Base-by-base conservation (phyloP, 1,140 invertebrate genomes). In the Hesperophylax magnus region DNA sequence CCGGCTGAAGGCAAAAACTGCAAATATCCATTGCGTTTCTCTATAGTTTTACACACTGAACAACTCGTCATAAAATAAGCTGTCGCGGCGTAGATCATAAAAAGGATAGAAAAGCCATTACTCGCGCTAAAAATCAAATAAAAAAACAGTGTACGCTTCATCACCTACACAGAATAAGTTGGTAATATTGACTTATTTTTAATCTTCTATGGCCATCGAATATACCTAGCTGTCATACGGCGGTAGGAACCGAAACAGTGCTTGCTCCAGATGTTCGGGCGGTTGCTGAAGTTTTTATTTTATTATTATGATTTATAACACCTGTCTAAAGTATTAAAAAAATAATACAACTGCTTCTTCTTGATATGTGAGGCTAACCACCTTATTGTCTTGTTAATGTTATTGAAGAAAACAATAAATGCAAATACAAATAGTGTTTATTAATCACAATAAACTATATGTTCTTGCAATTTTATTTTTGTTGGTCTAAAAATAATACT, bases 61-160 rank as follows among this genome's bases (percentile, higher is more conserved):
- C 27, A 61, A 74, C 67, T 74, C 78, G 78, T 47, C 78, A 79
- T 79, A 54, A 79, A 79, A 72, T 79, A 39, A 54, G 53, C 60
- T 39, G 39, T 47, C 67, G 65, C 77, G 77, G 53, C 77, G 77
- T 79, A 79, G 77, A 79, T 79, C 77, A 79, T 79, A 79, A 79
- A 79, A 63, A 72, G 77, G 20, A 71, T 72, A 72, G 77, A 58
- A 71, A 71, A 71, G 77, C 77, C 77, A 79, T 79, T 71, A 72
- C 77, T 79, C 77, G 77, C 77, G 77, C 77, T 79, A 79, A 79
- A 79, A 79, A 79, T 79, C 77, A 79, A 79, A 79, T 79, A 79
- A 79, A 79, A 79, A 79, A 79, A 79, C 78, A 79, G 69, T 74
- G 78, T 61, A 79, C 78, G 78, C 78, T 79, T 79, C 78, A 79